Evolutionary conservation across 2,113 vertebrate genomes (phyloP).

Genomic region (Cebus imitator): DNA sequence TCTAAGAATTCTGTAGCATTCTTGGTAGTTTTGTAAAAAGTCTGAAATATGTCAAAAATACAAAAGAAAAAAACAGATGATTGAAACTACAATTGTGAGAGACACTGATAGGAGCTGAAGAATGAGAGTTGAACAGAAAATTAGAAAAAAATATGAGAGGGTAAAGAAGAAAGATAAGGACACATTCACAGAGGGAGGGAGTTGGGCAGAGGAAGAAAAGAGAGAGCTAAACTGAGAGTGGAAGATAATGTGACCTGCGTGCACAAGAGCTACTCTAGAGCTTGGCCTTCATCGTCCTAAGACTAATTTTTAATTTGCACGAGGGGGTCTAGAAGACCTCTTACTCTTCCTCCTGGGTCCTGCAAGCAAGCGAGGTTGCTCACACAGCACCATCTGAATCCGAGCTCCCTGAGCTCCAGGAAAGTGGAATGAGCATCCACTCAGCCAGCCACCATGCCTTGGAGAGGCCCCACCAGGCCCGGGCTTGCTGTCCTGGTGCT

Average conservation of each 20-base stretch:
- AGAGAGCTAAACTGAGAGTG: rapidly evolving
- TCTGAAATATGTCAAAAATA: background rate
- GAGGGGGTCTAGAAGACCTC: background rate
- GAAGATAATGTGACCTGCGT: rapidly evolving
- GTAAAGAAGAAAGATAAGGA: too few relatives aligned
- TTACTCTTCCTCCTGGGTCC: rapidly evolving
- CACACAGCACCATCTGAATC: too few relatives aligned
- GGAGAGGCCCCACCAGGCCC: too few relatives aligned
- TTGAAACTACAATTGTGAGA: background rate
- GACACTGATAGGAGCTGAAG: background rate
- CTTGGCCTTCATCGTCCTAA: background rate
- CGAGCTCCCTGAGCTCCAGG: background rate
- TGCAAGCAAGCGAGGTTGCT: rapidly evolving
- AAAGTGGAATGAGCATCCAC: too few relatives aligned
- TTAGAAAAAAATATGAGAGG: rapidly evolving
- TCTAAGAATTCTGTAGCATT: background rate
- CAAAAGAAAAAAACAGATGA: background rate
- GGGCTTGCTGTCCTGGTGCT: rapidly evolving
- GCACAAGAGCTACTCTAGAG: rapidly evolving
- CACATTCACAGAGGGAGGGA: rapidly evolving
- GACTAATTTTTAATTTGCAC: rapidly evolving
- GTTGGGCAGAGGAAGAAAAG: too few relatives aligned
- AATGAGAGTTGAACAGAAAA: background rate
- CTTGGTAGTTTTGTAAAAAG: background rate
- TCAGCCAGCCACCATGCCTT: background rate